These are phyloP conservation scores for Caenorhabditis sp. DNA, from an alignment of 2,888 invertebrate genomes.

Conservation along the genomic window DNA sequence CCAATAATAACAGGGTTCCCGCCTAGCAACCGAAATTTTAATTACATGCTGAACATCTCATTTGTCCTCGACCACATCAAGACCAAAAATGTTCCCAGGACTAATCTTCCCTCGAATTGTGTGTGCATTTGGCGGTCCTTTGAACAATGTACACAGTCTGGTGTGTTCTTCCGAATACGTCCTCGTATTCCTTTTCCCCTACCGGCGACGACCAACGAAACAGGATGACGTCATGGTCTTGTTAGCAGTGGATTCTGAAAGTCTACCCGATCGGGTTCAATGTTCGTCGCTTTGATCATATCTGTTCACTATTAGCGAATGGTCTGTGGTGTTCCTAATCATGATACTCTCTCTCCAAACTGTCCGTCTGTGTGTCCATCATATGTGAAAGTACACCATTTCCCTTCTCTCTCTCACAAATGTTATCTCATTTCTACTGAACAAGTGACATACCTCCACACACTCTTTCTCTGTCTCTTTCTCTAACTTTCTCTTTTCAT, in stretches of 20 bases:
- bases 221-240: slow-evolving; percentile 38
- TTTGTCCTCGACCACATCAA: slow-evolving; percentile 3
- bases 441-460: slow-evolving; percentile 44
- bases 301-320: too few relatives aligned
- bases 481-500: not conserved
- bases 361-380: slow-evolving; percentile 26
- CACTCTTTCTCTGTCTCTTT: not conserved
- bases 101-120: slow-evolving; percentile 12
- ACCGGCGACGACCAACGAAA: slow-evolving; percentile 30
- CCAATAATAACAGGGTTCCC: not conserved
- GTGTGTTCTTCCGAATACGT: not conserved
- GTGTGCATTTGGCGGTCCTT: slow-evolving; percentile 2
- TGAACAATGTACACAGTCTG: slow-evolving; percentile 3
- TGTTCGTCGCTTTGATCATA: not conserved
- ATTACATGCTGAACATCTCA: not conserved
- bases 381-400: slow-evolving; percentile 39
- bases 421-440: slow-evolving; percentile 23
- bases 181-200: not conserved
- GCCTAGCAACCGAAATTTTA: not conserved
- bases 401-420: slow-evolving; percentile 10
- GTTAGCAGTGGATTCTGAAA: slow-evolving; percentile 1
- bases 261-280: not conserved
- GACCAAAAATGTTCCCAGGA: not conserved
- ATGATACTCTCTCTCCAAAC: not conserved
- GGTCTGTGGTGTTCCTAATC: slow-evolving; percentile 22